Percentiles rank a stretch among this genome's conserved stretches.
Conservation (phyloP, 2,797 vertebrate species). For the Scyliorhinus canicula region DNA sequence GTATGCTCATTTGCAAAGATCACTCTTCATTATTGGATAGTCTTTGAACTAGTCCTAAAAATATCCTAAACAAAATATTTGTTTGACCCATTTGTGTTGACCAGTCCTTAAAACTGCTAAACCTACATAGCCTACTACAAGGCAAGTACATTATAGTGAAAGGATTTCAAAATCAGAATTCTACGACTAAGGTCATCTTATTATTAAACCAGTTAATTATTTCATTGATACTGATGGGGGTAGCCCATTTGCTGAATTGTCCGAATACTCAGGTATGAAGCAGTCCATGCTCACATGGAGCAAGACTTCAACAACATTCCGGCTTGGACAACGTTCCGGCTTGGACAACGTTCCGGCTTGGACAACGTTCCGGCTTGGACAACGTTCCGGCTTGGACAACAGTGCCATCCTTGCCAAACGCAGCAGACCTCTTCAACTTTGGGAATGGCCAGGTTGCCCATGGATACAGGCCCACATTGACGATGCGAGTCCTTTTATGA, state of each 20-base stretch:
- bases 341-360: too few species aligned
- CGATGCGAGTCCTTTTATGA: too few species aligned
- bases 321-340: too few species aligned
- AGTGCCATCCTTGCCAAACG: too few species aligned
- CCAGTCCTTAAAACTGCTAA: not conserved
- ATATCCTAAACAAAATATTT: not conserved
- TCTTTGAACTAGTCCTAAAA: not conserved
- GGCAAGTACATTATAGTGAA: not conserved
- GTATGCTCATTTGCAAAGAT: not conserved
- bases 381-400: too few species aligned
- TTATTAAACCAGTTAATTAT: not conserved
- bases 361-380: too few species aligned
- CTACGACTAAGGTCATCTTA: not conserved
- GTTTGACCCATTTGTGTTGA: not conserved
- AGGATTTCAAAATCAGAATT: not conserved
- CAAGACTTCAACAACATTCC: not conserved
- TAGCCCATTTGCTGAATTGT: not conserved
- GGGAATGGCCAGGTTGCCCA: too few species aligned
- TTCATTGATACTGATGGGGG: not conserved
- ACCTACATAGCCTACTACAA: not conserved
- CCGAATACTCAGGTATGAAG: not conserved
- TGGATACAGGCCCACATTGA: too few species aligned
- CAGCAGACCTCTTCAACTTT: too few species aligned
- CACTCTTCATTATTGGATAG: not conserved
- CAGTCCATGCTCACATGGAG: not conserved